Base-by-base conservation (phyloP, 2,797 vertebrate species). In the Paguma larvata region DNA sequence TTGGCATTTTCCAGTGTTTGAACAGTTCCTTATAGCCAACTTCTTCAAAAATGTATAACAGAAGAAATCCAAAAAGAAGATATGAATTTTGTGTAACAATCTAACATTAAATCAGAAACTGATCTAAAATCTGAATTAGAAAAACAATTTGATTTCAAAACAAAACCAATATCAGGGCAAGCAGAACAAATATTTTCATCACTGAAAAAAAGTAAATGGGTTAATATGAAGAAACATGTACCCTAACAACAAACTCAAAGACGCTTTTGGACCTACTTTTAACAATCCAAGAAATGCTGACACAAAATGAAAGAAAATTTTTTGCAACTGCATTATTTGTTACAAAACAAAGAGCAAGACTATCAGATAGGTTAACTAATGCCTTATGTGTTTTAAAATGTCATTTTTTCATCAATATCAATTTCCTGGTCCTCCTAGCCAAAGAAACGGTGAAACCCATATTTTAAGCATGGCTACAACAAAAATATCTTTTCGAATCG, bases 51-150 rank as follows among this genome's bases (percentile, higher is more conserved):
- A 80, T 65, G 82, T n/a, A 41, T 86, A 89, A 82, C 16, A 59
- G 4, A 91, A 83, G 34, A 94, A 95, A 94, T 65, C 10, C n/a
- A 85, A 92, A 85, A 7, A 92, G 62, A 95, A 78, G 27, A 48
- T 59, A 30, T 16, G 34, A 38, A 48, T 79, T 15, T 44, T 89
- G 53, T 51, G 3, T 15, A 86, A 32, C 67, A 91, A 25, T 78
- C 91, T n/a, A 87, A 77, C 21, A 67, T 62, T 85, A 96, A 96
- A 92, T 63, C 34, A 89, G 67, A 94, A 96, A 96, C 44, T 63
- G 11, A 92, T 95, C 65, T 91, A 88, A 97, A 92, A 67, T 86
- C 62, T 68, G 59, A 94, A 94, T 41, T 89, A 46, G 44, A 85
- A 88, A 95, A 95, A 94, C 19, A 94, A 78, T 78, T 92, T 51